A percentile compares a stretch with the other conserved stretches of the same genome.
These are phyloP conservation scores for Anthrax anthrax DNA, from an alignment of 2,888 invertebrate genomes.

Conservation along the genomic window DNA sequence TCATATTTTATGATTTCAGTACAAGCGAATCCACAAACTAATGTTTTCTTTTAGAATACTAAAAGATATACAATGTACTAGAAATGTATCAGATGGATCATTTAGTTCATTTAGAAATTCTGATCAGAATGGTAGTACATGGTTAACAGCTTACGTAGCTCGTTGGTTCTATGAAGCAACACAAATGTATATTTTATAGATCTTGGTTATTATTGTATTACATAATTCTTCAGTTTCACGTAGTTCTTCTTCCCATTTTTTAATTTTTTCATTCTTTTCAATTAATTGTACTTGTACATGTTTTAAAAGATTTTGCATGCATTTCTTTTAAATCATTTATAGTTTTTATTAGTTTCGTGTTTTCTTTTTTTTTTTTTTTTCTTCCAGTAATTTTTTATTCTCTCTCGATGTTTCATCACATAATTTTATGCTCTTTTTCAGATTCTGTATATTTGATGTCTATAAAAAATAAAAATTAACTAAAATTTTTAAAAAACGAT, in stretches of 20 bases:
- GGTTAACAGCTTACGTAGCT: constrained; percentile 75
- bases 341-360: constrained; percentile 24
- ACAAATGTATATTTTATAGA: constrained; percentile 52
- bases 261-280: constrained; percentile 29
- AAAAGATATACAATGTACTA: too few relatives aligned
- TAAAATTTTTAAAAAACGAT: too few relatives aligned
- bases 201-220: constrained; percentile 40
- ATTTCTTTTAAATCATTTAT: constrained; percentile 29
- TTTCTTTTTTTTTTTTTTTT: constrained; percentile 27
- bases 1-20: too few relatives aligned
- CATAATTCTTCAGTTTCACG: constrained; percentile 32
- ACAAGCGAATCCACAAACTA: too few relatives aligned
- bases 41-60: too few relatives aligned
- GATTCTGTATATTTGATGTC: too few relatives aligned
- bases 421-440: too few relatives aligned
- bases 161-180: constrained; percentile 61
- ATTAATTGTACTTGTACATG: constrained; percentile 28
- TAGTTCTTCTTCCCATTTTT: constrained; percentile 25
- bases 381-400: constrained; percentile 24
- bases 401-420: too few relatives aligned
- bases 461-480: too few relatives aligned
- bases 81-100: constrained; percentile 79
- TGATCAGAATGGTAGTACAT: constrained; percentile 47
- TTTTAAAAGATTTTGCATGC: constrained; percentile 27
- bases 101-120: constrained; percentile 67